phyloP scores from a whole-genome alignment of 1,140 invertebrate species.

The Zaprionus taronus region DNA sequence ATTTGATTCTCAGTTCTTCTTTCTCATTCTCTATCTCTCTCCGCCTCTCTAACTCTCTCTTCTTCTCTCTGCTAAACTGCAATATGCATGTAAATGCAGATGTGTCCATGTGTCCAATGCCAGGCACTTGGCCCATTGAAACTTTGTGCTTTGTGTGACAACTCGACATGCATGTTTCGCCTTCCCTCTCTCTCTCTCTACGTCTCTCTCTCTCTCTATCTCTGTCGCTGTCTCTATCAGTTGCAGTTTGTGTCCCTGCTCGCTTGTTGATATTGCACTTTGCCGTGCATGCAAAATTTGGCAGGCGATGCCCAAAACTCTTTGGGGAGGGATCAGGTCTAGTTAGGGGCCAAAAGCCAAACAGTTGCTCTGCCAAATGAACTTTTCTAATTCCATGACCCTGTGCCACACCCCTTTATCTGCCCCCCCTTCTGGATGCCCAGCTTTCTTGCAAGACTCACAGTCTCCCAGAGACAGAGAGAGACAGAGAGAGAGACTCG shows the following conservation, averaged over 20 bases:
- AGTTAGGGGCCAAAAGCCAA: slow-evolving; percentile 62
- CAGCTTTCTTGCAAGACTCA: not conserved
- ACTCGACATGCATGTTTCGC: slow-evolving; percentile 62
- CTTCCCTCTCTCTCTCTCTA: not conserved
- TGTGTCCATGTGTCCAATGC: slow-evolving; percentile 45
- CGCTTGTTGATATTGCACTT: slow-evolving; percentile 79
- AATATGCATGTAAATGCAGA: not conserved
- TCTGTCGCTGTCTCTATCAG: slow-evolving; percentile 7
- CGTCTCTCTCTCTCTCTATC: slow-evolving; percentile 20
- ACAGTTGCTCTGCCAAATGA: slow-evolving; percentile 76
- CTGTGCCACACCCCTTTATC: not conserved
- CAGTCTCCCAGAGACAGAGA: not conserved
- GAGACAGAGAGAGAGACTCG: slow-evolving; percentile 14
- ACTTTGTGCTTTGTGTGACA: slow-evolving; percentile 69
- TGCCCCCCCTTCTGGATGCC: not conserved
- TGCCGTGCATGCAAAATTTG: slow-evolving; percentile 76
- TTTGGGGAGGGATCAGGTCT: slow-evolving; percentile 35
- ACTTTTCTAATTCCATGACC: slow-evolving; percentile 71
- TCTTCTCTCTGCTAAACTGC: not conserved
- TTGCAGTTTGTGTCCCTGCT: slow-evolving; percentile 10
- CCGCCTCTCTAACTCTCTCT: slow-evolving; percentile 4
- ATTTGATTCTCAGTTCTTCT: slow-evolving; percentile 17
- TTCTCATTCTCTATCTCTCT: slow-evolving; percentile 1
- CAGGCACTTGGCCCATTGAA: slow-evolving; percentile 58
- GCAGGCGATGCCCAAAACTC: slow-evolving; percentile 21